Conservation (phyloP, 2,888 invertebrate species). For the Diarsia mendica region DNA sequence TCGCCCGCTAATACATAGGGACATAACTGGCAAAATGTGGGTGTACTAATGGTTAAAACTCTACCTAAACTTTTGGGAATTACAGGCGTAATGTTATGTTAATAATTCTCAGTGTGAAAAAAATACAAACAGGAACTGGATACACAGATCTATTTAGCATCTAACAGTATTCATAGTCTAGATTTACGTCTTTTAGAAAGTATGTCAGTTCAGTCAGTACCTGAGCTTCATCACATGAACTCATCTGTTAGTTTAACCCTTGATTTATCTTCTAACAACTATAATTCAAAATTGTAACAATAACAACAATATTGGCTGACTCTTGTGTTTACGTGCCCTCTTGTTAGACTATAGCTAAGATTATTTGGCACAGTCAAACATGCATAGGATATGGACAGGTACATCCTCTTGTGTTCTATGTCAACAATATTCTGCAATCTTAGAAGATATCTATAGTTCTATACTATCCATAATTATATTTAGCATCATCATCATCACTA, state of each 20-base stretch:
- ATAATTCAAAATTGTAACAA: slow-evolving; percentile 56
- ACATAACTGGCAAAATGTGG: no score
- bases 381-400: slow-evolving; percentile 2
- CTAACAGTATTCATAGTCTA: slow-evolving; percentile 15
- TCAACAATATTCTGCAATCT: slow-evolving; percentile 9
- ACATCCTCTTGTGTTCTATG: slow-evolving; percentile 28
- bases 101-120: background rate
- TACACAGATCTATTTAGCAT: background rate
- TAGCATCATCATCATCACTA: no score
- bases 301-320: slow-evolving; percentile 33
- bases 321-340: slow-evolving; percentile 32
- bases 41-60: no score
- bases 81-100: no score
- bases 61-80: no score
- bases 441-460: no score
- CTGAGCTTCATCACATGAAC: slow-evolving; percentile 21
- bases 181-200: slow-evolving; percentile 40
- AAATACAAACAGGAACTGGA: background rate
- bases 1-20: no score
- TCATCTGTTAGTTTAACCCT: slow-evolving; percentile 34
- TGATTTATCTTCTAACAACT: slow-evolving; percentile 44
- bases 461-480: no score
- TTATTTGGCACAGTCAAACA: slow-evolving; percentile 31
- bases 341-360: slow-evolving; percentile 19
- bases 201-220: slow-evolving; percentile 33